A percentile compares a stretch with the other conserved stretches of the same genome.
Evolutionary conservation across 2,797 vertebrate species (phyloP).

Genomic region (Siniperca undulata): DNA sequence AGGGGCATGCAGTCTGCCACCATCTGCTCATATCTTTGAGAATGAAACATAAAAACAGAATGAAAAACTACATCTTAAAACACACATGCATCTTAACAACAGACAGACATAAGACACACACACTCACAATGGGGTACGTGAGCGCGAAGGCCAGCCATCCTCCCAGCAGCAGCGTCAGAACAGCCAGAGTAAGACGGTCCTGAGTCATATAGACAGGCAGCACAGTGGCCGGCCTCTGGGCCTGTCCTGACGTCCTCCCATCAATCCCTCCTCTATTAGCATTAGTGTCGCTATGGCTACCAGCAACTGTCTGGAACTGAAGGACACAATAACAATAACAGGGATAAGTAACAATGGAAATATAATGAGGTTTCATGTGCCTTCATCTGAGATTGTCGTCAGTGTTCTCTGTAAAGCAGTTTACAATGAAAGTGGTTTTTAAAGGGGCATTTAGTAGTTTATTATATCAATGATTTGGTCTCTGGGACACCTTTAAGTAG

Average conservation of each 20-base stretch:
- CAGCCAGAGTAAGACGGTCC: constrained; percentile 83
- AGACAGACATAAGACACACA: background rate
- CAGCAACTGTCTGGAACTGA: constrained; percentile 57
- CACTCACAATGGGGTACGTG: constrained; percentile 83
- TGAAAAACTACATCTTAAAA: background rate
- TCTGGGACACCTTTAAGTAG: background rate
- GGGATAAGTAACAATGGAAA: background rate
- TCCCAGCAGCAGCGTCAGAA: constrained; percentile 88
- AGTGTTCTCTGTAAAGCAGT: background rate
- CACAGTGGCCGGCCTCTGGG: constrained; percentile 51
- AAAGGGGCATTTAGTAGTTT: background rate
- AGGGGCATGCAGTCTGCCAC: background rate
- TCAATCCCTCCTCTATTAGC: constrained; percentile 29
- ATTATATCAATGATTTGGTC: background rate
- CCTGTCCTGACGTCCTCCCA: constrained; percentile 29
- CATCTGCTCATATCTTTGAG: background rate
- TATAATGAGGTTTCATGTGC: background rate
- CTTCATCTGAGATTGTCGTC: background rate
- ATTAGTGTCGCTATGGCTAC: constrained; percentile 25
- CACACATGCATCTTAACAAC: background rate
- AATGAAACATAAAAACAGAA: background rate
- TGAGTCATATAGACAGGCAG: constrained; percentile 79
- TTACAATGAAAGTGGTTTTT: background rate
- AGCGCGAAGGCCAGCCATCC: constrained; percentile 88
- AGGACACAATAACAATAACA: constrained; percentile 12